Evolutionary conservation across 2,888 invertebrate species (phyloP).

Genomic region (Congeria kusceri): DNA sequence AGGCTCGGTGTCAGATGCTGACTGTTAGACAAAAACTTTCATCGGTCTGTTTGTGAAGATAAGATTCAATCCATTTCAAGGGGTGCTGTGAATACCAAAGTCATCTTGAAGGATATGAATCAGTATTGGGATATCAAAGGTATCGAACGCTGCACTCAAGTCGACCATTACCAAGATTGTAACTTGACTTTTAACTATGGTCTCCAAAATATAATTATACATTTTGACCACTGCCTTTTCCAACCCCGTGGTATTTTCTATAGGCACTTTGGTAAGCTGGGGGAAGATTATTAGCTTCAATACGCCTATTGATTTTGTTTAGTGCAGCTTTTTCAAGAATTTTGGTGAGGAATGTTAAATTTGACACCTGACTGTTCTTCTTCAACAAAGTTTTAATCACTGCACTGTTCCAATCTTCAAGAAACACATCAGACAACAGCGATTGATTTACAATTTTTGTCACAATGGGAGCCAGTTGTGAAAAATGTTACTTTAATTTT

Average conservation of each 20-base stretch:
- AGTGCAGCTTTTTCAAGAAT: slow-evolving; percentile 38
- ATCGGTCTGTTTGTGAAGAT: slow-evolving; percentile 1
- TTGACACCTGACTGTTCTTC: slow-evolving; percentile 45
- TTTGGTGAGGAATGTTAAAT: slow-evolving; percentile 36
- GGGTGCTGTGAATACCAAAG: slow-evolving; percentile 28
- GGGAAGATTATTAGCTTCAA: slow-evolving; percentile 29
- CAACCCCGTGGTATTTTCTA: slow-evolving; percentile 38
- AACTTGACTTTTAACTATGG: slow-evolving; percentile 14
- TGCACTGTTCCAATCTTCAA: slow-evolving; percentile 38
- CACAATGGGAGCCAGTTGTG: slow-evolving; percentile 20
- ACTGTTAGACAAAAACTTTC: no score
- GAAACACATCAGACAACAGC: slow-evolving; percentile 29
- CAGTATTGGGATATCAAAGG: slow-evolving; percentile 35
- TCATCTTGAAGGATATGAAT: slow-evolving; percentile 17
- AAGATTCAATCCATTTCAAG: slow-evolving; percentile 35
- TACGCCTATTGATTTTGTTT: slow-evolving; percentile 24
- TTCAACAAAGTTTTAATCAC: slow-evolving; percentile 37
- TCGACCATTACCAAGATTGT: slow-evolving; percentile 40
- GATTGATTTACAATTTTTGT: slow-evolving; percentile 41
- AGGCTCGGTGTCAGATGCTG: no score
- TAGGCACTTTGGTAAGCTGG: slow-evolving; percentile 45
- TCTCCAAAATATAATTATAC: slow-evolving; percentile 35
- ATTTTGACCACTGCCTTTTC: slow-evolving; percentile 46
- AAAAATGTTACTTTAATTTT: slow-evolving; percentile 31
- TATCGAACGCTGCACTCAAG: slow-evolving; percentile 34